phyloP scores from a whole-genome alignment of 2,888 invertebrate genomes.

The Caradrina kadenii region DNA sequence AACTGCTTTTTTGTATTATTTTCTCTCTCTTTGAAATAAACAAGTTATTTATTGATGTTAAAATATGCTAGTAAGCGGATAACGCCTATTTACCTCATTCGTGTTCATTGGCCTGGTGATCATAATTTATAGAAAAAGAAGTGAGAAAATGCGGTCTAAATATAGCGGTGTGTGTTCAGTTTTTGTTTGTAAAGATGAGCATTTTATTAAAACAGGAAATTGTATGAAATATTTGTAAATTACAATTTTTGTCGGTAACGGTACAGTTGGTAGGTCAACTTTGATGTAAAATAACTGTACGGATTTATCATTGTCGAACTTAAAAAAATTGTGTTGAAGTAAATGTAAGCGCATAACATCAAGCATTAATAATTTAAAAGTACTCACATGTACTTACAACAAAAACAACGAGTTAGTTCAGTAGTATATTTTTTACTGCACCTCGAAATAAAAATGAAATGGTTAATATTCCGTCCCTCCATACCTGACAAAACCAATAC shows the following conservation, averaged over 20 bases:
- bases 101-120: conserved; percentile 62
- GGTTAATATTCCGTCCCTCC: background rate
- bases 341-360: background rate
- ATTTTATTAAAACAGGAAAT: conserved; percentile 8
- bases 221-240: conserved; percentile 6
- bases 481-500: conserved; percentile 15
- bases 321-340: too few species aligned
- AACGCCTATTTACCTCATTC: conserved; percentile 67
- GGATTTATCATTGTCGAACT: background rate
- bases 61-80: conserved; percentile 52
- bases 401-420: background rate
- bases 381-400: background rate
- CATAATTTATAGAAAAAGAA: conserved; percentile 68
- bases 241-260: background rate
- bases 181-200: conserved; percentile 24
- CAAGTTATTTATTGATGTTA: conserved; percentile 55
- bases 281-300: background rate
- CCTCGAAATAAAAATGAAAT: conserved; percentile 13
- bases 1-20: conserved; percentile 10
- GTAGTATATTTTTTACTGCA: background rate
- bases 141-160: conserved; percentile 30
- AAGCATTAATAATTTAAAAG: background rate
- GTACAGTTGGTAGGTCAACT: too few species aligned
- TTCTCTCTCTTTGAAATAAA: conserved; percentile 23
- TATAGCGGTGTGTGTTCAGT: conserved; percentile 10